Percentiles rank a stretch among this genome's conserved stretches.
Evolutionary conservation across 92 coral and sea anemone genomes (phyloP).

Genomic region (Actinostola sp.): DNA sequence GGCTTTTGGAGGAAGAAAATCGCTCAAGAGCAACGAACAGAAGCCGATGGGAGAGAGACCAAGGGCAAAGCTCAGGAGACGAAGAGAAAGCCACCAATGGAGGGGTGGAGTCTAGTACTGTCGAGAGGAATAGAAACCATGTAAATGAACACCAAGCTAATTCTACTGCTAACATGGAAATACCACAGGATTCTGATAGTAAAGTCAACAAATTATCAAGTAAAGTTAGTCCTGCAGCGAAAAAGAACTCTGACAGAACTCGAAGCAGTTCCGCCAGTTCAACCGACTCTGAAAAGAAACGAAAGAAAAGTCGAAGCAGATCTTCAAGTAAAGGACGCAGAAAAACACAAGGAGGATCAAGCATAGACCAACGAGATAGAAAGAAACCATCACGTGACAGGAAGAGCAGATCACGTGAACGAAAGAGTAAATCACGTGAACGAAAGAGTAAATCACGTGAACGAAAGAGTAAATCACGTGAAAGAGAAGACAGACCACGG

Average conservation of each 20-base stretch:
- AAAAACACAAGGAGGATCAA: neutral
- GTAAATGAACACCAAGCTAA: conserved; percentile 6
- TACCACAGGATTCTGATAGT: neutral
- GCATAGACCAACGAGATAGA: neutral
- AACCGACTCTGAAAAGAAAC: conserved; percentile 14
- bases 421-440: conserved; percentile 11
- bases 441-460: conserved; percentile 12
- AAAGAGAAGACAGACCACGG: neutral
- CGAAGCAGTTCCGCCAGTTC: conserved; percentile 23
- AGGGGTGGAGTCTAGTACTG: neutral
- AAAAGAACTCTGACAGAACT: conserved; percentile 13
- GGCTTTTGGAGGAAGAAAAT: neutral
- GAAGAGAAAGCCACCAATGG: neutral
- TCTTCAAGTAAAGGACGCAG: conserved; percentile 10
- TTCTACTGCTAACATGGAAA: neutral
- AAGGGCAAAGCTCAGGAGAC: conserved; percentile 31
- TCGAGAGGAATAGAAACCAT: neutral
- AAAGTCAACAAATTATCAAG: conserved; percentile 3
- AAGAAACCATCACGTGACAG: neutral
- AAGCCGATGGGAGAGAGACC: conserved; percentile 40
- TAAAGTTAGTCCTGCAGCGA: conserved; percentile 1
- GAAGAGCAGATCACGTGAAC: conserved; percentile 1
- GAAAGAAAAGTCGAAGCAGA: conserved; percentile 10
- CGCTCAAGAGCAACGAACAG: conserved; percentile 5
- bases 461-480: conserved; percentile 15